Percentiles rank a stretch among this genome's conserved stretches.
Evolutionary conservation across 2,113 vertebrate genomes (phyloP).

Genomic region (Bothrops jararaca): DNA sequence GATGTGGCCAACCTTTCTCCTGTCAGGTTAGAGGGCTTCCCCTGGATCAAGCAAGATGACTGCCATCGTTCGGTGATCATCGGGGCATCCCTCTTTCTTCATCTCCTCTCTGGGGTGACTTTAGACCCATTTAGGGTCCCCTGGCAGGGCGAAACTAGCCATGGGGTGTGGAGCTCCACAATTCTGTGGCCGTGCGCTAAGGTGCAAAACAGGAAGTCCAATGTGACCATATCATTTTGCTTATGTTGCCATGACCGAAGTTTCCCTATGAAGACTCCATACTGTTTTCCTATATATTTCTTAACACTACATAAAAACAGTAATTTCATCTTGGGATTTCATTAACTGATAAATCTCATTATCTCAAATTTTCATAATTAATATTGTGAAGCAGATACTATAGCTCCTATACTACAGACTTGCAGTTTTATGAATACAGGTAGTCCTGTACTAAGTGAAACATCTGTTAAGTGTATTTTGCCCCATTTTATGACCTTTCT

Average conservation of each 20-base stretch:
- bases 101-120: too few species aligned
- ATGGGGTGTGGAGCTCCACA: too few species aligned
- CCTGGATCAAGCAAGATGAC: too few species aligned
- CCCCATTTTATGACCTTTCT: background rate
- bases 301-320: background rate
- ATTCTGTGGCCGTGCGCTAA: too few species aligned
- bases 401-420: accelerated
- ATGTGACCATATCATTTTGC: background rate
- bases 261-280: background rate
- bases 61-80: too few species aligned
- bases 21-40: too few species aligned
- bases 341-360: background rate
- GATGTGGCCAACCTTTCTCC: too few species aligned
- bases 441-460: background rate
- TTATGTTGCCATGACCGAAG: background rate
- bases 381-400: background rate
- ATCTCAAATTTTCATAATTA: background rate
- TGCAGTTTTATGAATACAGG: background rate
- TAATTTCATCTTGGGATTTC: background rate
- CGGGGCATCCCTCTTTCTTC: too few species aligned
- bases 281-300: background rate
- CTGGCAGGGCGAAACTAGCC: too few species aligned
- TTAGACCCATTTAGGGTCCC: too few species aligned
- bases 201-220: too few species aligned
- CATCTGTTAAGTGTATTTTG: background rate